These are phyloP conservation scores for Cloeon dipterum DNA, from an alignment of 2,888 invertebrate genomes.

Conservation along the genomic window DNA sequence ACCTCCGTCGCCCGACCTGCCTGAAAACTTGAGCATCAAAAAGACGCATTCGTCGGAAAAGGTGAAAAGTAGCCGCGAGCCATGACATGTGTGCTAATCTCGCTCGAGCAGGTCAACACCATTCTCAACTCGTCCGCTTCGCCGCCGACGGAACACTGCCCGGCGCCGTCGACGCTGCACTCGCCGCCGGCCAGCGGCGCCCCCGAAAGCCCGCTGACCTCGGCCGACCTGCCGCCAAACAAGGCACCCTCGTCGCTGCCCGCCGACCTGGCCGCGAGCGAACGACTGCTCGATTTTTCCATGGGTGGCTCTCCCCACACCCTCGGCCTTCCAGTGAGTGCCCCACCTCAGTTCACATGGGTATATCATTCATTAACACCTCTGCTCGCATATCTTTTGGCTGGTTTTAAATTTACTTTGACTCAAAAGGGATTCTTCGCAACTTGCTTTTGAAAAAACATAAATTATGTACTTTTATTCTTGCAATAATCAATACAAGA, in stretches of 20 bases:
- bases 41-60: slow-evolving; percentile 18
- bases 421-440: too few relatives aligned
- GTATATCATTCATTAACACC: background rate
- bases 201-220: slow-evolving; percentile 1
- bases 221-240: background rate
- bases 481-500: too few relatives aligned
- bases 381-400: too few relatives aligned
- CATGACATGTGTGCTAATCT: slow-evolving; percentile 2
- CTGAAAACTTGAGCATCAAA: slow-evolving; percentile 37
- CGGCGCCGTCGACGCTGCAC: background rate
- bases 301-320: background rate
- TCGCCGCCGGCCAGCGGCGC: background rate
- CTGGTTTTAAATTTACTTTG: too few relatives aligned
- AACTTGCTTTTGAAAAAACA: too few relatives aligned
- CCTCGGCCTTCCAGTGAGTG: background rate
- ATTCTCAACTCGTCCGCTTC: slow-evolving; percentile 9
- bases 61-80: slow-evolving; percentile 3
- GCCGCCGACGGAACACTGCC: slow-evolving; percentile 8
- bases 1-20: slow-evolving; percentile 14
- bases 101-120: slow-evolving; percentile 7
- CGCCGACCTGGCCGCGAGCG: background rate
- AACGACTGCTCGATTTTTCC: background rate
- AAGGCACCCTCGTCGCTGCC: background rate
- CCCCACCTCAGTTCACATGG: slow-evolving; percentile 1
- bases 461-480: too few relatives aligned